Conservation (phyloP, 2,113 vertebrate genomes). For the Vanacampus margaritifer region DNA sequence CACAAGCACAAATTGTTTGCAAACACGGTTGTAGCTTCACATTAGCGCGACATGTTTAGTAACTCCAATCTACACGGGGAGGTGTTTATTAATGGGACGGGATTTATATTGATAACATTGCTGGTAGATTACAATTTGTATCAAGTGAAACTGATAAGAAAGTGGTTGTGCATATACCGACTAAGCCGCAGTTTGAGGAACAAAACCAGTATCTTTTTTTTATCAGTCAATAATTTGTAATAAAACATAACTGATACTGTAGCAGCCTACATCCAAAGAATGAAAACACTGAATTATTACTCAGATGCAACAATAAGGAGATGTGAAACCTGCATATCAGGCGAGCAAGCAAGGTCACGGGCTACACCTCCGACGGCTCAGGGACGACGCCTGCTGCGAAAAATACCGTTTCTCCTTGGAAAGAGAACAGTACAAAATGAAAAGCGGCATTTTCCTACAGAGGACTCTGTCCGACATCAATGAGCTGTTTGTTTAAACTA, state of each 20-base stretch:
- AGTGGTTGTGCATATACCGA: no score
- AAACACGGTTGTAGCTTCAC: not conserved
- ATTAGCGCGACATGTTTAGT: no score
- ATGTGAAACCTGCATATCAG: conserved; percentile 93
- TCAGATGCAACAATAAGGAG: conserved; percentile 84
- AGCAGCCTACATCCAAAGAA: not conserved
- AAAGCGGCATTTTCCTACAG: not conserved
- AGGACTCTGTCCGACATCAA: conserved; percentile 3
- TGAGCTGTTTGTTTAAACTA: not conserved
- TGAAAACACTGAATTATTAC: no score
- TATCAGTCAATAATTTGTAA: no score
- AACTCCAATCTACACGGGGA: no score
- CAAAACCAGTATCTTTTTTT: no score
- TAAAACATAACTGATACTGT: not conserved
- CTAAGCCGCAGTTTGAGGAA: no score
- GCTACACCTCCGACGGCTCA: conserved; percentile 93
- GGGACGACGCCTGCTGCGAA: conserved; percentile 62
- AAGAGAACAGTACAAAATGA: not conserved
- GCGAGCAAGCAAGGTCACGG: conserved; percentile 92
- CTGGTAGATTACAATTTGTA: no score
- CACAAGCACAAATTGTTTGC: not conserved
- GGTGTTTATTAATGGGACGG: no score
- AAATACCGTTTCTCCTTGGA: not conserved
- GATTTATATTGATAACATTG: no score
- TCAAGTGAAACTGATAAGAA: no score